These are phyloP conservation scores for Drosophila bocqueti DNA, from an alignment of 1,140 invertebrate species.

Conservation along the genomic window DNA sequence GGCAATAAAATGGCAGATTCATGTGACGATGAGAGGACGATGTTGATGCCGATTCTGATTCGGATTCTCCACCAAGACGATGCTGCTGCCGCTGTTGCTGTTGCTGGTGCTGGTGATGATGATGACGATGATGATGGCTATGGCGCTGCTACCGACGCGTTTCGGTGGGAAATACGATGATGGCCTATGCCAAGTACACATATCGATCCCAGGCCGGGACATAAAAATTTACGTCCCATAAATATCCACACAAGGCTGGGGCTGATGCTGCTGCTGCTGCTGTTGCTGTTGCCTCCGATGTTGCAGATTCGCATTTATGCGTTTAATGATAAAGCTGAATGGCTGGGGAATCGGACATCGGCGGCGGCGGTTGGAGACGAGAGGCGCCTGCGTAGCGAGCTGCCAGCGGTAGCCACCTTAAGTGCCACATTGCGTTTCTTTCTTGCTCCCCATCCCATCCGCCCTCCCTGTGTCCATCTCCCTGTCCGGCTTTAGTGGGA, in stretches of 20 bases:
- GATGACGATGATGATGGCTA: slow-evolving; percentile 41
- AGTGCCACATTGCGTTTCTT: slow-evolving; percentile 76
- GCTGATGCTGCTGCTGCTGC: slow-evolving; percentile 4
- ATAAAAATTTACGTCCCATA: slow-evolving; percentile 83
- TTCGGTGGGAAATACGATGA: slow-evolving; percentile 72
- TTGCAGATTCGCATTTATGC: slow-evolving; percentile 81
- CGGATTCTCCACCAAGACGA: slow-evolving; percentile 40
- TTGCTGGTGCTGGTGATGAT: background rate
- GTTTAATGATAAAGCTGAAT: slow-evolving; percentile 81
- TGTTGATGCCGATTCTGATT: slow-evolving; percentile 8
- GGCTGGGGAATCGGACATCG: slow-evolving; percentile 32
- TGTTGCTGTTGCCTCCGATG: slow-evolving; percentile 22
- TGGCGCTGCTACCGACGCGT: slow-evolving; percentile 77
- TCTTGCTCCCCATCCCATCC: too few species aligned
- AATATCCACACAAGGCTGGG: slow-evolving; percentile 76
- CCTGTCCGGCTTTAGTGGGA: slow-evolving; percentile 4
- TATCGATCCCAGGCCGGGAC: slow-evolving; percentile 55
- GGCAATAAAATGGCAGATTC: slow-evolving; percentile 84
- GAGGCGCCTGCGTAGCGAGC: slow-evolving; percentile 61
- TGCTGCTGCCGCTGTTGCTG: slow-evolving; percentile 24
- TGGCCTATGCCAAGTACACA: slow-evolving; percentile 52
- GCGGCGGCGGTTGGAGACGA: background rate
- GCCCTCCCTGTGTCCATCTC: background rate
- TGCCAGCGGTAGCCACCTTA: slow-evolving; percentile 74
- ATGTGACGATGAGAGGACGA: slow-evolving; percentile 70